Base-by-base conservation (phyloP, 2,113 vertebrate species). In the Rhinogobius similis region DNA sequence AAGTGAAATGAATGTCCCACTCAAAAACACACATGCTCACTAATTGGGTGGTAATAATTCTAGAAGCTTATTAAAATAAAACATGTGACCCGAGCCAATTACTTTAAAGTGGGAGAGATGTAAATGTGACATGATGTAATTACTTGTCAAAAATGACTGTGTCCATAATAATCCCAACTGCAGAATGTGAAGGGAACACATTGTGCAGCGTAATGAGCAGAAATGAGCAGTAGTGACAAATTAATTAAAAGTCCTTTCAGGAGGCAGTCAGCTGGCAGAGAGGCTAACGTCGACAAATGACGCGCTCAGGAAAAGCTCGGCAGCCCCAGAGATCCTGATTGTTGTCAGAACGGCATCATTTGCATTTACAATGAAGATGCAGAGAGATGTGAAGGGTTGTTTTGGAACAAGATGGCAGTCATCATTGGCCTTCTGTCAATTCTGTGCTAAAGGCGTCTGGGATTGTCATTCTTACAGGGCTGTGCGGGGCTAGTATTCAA, bases 281-380 rank as follows among this genome's bases (percentile, higher is more conserved):
- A 48, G 39, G 50, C 44, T 73, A 18, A 61, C 73, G 55, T 61
- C 43, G 38, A 46, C 36, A 65, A 67, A 59, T 16, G 62, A 63
- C 23, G 39, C 2, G 39, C 62, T 63, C 21, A 24, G 36, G 62
- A 6, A 61, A 68, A 56, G 20, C 27, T 44, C 50, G 24, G 62
- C 32, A 53, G 38, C 50, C 53, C 53, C 27, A 77, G 70, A 26
- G 20, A 65, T 65, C 65, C 71, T 48, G 29, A 78, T 52, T 74
- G 70, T 58, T 29, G 24, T 14, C 48, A 43, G 58, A 38, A 61
- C 68, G 52, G 23, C 41, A 12, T 61, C 16, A 81, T 67, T 55
- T 73, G 63, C 62, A 70, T 70, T 62, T 27, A n/a, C 50, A 81
- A 74, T 74, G 14, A 68, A 70, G 69, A 67, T 8, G 21, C 63